Conservation (phyloP, 2,113 vertebrate species). For the Cyprinodon variegatus region DNA sequence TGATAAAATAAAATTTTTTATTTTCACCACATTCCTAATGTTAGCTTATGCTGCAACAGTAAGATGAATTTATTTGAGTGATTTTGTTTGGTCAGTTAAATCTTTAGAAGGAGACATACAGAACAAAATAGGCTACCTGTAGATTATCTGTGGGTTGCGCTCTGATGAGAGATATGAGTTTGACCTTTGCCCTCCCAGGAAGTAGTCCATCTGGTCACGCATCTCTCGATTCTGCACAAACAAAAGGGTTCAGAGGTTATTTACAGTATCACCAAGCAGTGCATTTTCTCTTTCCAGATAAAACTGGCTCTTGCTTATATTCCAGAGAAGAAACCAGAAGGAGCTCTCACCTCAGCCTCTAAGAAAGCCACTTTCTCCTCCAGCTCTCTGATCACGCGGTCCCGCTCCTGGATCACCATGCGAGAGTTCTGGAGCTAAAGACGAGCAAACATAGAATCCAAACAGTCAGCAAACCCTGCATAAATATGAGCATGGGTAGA, state of each 20-base stretch:
- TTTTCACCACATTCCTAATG: neutral
- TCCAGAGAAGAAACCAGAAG: neutral
- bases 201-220: conserved; percentile 91
- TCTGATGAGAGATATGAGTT: conserved; percentile 75
- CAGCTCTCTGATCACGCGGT: conserved; percentile 87
- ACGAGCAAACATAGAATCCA: conserved; percentile 39
- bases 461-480: conserved; percentile 23
- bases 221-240: conserved; percentile 89
- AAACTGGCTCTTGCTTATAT: neutral
- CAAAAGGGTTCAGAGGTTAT: conserved; percentile 15
- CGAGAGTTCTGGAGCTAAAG: conserved; percentile 93
- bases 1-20: neutral
- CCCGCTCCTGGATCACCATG: conserved; percentile 89
- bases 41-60: neutral
- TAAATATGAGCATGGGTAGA: conserved; percentile 40
- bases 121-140: conserved; percentile 78
- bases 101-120: neutral
- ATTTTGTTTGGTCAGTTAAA: neutral
- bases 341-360: conserved; percentile 87
- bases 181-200: conserved; percentile 83
- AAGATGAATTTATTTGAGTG: neutral
- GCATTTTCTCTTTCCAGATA: neutral
- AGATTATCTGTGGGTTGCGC: conserved; percentile 82
- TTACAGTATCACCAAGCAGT: neutral
- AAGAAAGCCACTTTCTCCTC: conserved; percentile 90